Evolutionary conservation across 1,140 invertebrate species (phyloP), one percentile per base, ranked within the genome.

Genomic region (Mizuhopecten yessoensis): DNA sequence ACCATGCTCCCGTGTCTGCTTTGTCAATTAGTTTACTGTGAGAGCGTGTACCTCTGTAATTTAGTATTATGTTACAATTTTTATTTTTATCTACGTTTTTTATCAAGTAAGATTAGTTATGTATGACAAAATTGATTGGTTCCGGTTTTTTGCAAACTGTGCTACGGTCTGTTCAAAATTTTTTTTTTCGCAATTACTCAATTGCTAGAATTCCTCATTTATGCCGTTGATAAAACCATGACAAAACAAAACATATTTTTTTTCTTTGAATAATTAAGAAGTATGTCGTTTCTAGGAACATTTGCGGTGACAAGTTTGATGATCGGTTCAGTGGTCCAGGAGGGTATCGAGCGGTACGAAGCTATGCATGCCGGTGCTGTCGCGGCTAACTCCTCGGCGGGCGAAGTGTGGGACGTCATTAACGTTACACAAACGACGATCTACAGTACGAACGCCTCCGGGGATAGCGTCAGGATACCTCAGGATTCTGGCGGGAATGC

Each of bases 271-370:
- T n/a, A n/a, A n/a, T n/a, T n/a, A n/a, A n/a, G n/a, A n/a, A n/a
- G n/a, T n/a, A n/a, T n/a, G n/a, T n/a, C n/a, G n/a, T 88, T 91
- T 93, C 33, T 93, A 96, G 96, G 96, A 29, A 96, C 96, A 34
- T 97, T 97, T 95, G 97, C 97, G 45, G 96, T 97, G 20, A 94
- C 97, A 33, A 95, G 96, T 92, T 92, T 97, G 87, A 97, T 97
- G 97, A 95, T 97, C 2, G 96, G 96, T 34, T 92, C 94, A 36
- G 95, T 96, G 9, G 96, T 97, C 11, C 94, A 95, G 87, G 93
- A 94, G 75, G 94, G 94, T n/a, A 89, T 92, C 33, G 88, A 91
- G 29, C 89, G 89, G 3, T 86, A 94, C 88, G 93, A 75, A 29
- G 57, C 57, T n/a, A 29, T 75, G 57, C 57, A 75, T 75, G 57